phyloP scores from a whole-genome alignment of 2,113 vertebrate genomes.

The Centropus unirufus region DNA sequence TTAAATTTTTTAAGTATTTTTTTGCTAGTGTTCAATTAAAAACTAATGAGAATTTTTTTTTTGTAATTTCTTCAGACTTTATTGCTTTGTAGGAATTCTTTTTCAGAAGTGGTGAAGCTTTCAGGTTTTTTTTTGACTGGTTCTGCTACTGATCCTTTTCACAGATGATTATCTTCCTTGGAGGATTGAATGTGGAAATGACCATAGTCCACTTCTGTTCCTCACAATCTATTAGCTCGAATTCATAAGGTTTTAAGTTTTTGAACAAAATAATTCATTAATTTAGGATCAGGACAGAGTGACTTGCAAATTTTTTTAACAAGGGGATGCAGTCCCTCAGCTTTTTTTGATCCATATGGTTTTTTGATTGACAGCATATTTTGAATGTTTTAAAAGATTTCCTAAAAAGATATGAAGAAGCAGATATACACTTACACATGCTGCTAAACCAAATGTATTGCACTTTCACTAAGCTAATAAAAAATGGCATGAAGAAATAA shows the following conservation, averaged over 20 bases:
- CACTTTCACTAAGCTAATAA: neutral
- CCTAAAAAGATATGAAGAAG: neutral
- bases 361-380: neutral
- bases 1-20: neutral
- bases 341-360: neutral
- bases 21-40: neutral
- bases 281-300: neutral
- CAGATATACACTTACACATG: neutral
- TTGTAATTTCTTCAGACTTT: neutral
- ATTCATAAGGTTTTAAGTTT: neutral
- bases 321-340: neutral
- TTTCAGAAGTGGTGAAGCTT: rapidly evolving
- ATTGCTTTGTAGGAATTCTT: neutral
- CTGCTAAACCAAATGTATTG: neutral
- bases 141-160: neutral
- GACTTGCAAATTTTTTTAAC: neutral
- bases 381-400: neutral
- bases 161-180: neutral
- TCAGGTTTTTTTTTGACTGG: neutral
- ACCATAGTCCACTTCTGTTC: neutral
- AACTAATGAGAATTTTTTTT: neutral
- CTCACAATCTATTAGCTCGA: neutral
- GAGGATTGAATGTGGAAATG: neutral
- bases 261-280: neutral
- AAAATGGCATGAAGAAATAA: neutral